Evolutionary conservation across 2,888 invertebrate species (phyloP).

Genomic region (Gymnosoma rotundatum): DNA sequence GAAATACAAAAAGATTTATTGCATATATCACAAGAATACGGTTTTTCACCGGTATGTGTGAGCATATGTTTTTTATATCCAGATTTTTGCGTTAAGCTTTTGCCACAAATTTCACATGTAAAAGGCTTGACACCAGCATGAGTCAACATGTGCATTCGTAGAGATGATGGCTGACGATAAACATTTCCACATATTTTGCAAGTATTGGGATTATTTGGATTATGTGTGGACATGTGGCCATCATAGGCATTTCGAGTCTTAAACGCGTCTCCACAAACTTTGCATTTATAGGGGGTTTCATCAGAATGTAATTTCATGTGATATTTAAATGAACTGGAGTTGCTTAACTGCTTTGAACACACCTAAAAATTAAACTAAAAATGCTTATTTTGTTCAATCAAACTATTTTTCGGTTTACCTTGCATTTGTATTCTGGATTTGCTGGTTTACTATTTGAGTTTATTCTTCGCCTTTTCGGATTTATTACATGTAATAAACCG

Average conservation of each 20-base stretch:
- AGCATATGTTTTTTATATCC: conserved; percentile 82
- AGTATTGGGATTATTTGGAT: conserved; percentile 80
- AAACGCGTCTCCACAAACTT: conserved; percentile 79
- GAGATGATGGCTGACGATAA: conserved; percentile 80
- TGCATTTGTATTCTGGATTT: conserved; percentile 75
- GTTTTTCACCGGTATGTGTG: conserved; percentile 81
- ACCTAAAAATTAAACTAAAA: conserved; percentile 69
- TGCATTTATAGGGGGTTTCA: conserved; percentile 78
- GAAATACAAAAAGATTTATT: conserved; percentile 79
- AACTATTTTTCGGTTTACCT: conserved; percentile 65
- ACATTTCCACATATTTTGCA: conserved; percentile 79
- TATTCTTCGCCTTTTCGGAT: conserved; percentile 27
- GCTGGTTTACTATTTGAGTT: conserved; percentile 64
- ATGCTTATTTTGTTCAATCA: not conserved
- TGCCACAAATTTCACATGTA: conserved; percentile 80
- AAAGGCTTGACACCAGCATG: conserved; percentile 81
- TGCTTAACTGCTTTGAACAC: conserved; percentile 80
- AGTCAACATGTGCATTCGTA: conserved; percentile 78
- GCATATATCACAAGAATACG: conserved; percentile 79
- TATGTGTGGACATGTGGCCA: conserved; percentile 79
- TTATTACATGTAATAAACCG: conserved; percentile 27
- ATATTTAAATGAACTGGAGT: conserved; percentile 80
- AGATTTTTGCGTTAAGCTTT: conserved; percentile 81
- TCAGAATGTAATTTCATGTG: conserved; percentile 82
- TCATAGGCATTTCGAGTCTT: conserved; percentile 81